A percentile compares a stretch with the other conserved stretches of the same genome.
Evolutionary conservation across 2,888 invertebrate genomes (phyloP).

Genomic region (Cephus rjabovi): DNA sequence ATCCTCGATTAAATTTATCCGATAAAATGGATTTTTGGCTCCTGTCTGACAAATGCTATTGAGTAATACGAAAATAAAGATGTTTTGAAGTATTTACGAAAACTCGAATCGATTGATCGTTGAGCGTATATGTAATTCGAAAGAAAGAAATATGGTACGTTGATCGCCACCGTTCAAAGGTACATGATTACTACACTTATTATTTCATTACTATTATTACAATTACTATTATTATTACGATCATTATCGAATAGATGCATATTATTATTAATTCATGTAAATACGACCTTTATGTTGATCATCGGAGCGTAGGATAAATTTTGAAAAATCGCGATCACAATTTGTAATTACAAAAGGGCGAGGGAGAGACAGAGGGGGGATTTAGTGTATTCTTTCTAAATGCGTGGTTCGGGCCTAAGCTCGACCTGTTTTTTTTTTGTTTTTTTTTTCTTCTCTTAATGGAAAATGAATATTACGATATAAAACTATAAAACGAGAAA

Average conservation of each 20-base stretch:
- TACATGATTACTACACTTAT: neutral
- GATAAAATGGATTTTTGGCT: neutral
- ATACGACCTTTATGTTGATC: constrained; percentile 9
- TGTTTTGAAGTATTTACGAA: neutral
- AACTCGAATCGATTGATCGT: neutral
- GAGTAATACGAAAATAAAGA: neutral
- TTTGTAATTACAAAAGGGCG: neutral
- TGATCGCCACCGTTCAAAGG: neutral
- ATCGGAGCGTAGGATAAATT: constrained; percentile 10
- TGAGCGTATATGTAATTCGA: neutral
- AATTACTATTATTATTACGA: neutral
- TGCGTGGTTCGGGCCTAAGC: neutral
- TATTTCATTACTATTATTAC: neutral
- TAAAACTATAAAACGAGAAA: neutral
- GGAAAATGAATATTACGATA: neutral
- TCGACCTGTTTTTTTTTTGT: neutral
- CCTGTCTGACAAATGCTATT: neutral
- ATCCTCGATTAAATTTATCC: neutral
- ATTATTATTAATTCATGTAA: constrained; percentile 9
- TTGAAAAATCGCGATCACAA: neutral
- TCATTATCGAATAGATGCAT: neutral
- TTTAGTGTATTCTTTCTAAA: neutral
- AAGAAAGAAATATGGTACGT: neutral
- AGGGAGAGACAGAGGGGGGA: neutral
- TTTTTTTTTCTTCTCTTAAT: neutral